phyloP scores from a whole-genome alignment of 2,113 vertebrate genomes.

The Mohoua ochrocephala region DNA sequence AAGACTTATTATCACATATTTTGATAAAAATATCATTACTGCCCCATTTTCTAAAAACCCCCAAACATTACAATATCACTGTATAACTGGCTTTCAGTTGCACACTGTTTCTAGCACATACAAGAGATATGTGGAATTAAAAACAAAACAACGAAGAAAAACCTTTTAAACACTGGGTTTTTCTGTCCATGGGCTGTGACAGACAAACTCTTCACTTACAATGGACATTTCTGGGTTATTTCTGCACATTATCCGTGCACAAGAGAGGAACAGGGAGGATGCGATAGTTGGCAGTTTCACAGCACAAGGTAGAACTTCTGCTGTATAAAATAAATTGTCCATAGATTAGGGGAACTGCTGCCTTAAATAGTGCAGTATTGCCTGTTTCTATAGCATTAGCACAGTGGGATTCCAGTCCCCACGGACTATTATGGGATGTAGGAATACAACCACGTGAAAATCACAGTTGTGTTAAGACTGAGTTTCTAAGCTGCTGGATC shows the following conservation, averaged over 20 bases:
- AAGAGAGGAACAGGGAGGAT: neutral
- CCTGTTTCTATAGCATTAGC: neutral
- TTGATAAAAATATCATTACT: neutral
- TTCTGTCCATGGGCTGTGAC: neutral
- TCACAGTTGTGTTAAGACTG: neutral
- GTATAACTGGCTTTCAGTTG: neutral
- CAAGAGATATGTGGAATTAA: neutral
- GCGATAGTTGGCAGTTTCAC: neutral
- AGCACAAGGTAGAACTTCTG: neutral
- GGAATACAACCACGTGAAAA: rapidly evolving
- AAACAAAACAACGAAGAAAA: neutral
- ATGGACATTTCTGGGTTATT: neutral
- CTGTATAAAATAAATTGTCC: neutral
- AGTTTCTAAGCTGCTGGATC: neutral
- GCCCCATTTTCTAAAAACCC: neutral
- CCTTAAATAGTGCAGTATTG: neutral
- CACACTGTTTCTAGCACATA: neutral
- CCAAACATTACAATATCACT: neutral
- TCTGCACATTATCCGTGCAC: neutral
- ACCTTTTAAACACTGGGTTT: neutral
- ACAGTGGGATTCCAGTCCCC: neutral
- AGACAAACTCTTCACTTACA: neutral
- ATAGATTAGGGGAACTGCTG: neutral
- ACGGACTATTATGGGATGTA: neutral
- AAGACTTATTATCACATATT: neutral